Percentiles rank a stretch among this genome's conserved stretches.
Evolutionary conservation across 2,113 vertebrate species (phyloP).

Genomic region (Tyrannus savana): DNA sequence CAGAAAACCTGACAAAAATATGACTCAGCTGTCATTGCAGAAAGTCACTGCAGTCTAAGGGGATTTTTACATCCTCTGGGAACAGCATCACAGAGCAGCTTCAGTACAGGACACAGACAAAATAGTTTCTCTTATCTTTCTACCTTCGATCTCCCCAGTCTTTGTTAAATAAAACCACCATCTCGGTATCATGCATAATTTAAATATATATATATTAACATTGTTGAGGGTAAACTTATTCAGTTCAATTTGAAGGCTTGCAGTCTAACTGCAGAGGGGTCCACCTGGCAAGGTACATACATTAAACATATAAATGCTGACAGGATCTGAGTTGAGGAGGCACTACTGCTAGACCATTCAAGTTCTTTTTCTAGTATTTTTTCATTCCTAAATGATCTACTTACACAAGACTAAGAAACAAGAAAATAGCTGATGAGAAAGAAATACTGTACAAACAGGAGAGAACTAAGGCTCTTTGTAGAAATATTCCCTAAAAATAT

Average conservation of each 20-base stretch:
- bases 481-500: neutral
- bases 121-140: neutral
- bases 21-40: neutral
- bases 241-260: neutral
- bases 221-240: neutral
- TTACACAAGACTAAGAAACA: neutral
- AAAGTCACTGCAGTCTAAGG: neutral
- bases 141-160: neutral
- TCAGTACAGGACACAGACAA: neutral
- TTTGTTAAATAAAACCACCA: neutral
- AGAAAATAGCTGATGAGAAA: neutral
- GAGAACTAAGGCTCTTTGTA: neutral
- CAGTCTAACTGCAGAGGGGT: neutral
- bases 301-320: neutral
- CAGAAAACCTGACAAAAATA: neutral
- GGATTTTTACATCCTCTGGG: neutral
- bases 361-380: neutral
- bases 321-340: neutral
- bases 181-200: neutral
- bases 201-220: neutral
- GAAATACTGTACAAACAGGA: neutral
- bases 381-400: neutral
- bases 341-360: neutral
- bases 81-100: neutral
- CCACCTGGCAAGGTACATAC: neutral